A percentile compares a stretch with the other conserved stretches of the same genome.
Conservation (phyloP, 2,797 vertebrate genomes). For the Melanotaenia nigrans region DNA sequence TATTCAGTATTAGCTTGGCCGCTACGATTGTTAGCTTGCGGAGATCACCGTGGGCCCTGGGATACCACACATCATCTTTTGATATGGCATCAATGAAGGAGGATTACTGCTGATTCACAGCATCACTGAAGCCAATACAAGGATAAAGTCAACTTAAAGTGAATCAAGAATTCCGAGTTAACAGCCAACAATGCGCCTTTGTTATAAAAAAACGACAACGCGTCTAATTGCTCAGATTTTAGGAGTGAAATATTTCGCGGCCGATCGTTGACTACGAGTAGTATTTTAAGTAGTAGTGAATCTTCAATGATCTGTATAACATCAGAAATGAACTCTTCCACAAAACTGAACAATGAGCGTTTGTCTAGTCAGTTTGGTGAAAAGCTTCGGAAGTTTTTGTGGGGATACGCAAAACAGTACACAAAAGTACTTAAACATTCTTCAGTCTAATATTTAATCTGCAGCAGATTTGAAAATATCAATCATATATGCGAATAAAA, state of each 20-base stretch:
- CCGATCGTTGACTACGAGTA: not conserved
- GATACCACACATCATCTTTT: conserved; percentile 21
- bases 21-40: conserved; percentile 75
- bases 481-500: not conserved
- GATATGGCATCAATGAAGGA: not conserved
- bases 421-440: no score
- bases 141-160: not conserved
- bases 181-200: not conserved
- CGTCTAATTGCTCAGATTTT: not conserved
- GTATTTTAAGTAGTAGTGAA: not conserved
- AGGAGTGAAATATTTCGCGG: not conserved
- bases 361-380: no score
- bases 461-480: not conserved
- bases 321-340: not conserved
- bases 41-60: conserved; percentile 56
- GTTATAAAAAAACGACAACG: not conserved
- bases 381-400: no score
- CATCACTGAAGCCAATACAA: no score
- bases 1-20: conserved; percentile 54
- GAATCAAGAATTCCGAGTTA: not conserved
- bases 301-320: not conserved
- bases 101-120: not conserved
- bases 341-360: not conserved
- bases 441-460: no score
- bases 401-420: no score